These are phyloP conservation scores for Agrotis ipsilon DNA, from an alignment of 2,888 invertebrate genomes.

Conservation along the genomic window DNA sequence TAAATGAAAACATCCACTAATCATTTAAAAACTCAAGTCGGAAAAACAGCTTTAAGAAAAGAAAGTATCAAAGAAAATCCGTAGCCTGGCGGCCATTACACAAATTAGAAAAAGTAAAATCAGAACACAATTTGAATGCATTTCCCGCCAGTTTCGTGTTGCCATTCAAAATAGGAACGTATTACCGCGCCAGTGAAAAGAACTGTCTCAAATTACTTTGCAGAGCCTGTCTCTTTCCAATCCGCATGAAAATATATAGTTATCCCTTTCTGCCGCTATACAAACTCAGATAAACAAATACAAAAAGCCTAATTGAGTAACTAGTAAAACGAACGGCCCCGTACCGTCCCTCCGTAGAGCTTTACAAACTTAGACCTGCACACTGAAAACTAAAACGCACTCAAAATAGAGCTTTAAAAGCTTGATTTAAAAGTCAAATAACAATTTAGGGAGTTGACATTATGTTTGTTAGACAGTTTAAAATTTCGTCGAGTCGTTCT, in stretches of 20 bases:
- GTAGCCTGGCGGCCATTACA: conserved; percentile 81
- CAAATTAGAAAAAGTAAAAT: conserved; percentile 85
- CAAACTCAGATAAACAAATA: conserved; percentile 91
- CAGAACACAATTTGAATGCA: conserved; percentile 84
- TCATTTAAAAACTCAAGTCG: conserved; percentile 18
- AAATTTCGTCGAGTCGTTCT: conserved; percentile 87
- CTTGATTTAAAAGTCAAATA: conserved; percentile 47
- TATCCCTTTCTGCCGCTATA: conserved; percentile 82
- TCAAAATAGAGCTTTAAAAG: conserved; percentile 64
- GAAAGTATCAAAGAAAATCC: conserved; percentile 86
- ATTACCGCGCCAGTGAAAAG: conserved; percentile 89
- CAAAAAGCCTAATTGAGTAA: conserved; percentile 92
- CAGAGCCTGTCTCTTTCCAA: conserved; percentile 74
- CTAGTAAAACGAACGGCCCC: conserved; percentile 90
- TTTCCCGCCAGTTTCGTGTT: conserved; percentile 89
- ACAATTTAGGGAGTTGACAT: conserved; percentile 20
- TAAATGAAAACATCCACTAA: conserved; percentile 11
- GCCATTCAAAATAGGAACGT: conserved; percentile 91
- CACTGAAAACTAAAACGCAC: conserved; percentile 31
- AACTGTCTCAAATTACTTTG: conserved; percentile 91
- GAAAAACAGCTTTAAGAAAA: conserved; percentile 42
- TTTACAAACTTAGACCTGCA: conserved; percentile 70
- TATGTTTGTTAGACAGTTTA: conserved; percentile 74
- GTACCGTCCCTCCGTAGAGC: conserved; percentile 86
- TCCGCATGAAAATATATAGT: conserved; percentile 59